These are phyloP conservation scores for Lithophane socia DNA, from an alignment of 2,888 invertebrate species.

Conservation along the genomic window DNA sequence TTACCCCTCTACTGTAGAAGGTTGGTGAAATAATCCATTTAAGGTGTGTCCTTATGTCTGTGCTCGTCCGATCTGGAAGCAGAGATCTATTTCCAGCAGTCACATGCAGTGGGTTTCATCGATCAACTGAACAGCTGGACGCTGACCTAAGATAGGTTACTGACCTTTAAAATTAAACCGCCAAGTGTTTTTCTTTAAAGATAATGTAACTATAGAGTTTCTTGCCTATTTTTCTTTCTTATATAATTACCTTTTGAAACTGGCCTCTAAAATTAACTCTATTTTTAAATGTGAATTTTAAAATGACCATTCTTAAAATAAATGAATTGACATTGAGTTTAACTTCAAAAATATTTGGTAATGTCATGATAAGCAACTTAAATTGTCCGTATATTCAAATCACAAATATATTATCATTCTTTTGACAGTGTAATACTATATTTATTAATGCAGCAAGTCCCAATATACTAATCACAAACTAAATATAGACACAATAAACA, in stretches of 20 bases:
- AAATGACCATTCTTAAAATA: not conserved
- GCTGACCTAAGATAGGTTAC: conserved; percentile 1
- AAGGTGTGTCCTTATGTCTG: not conserved
- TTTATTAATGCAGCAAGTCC: too few species aligned
- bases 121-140: conserved; percentile 18
- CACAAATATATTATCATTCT: too few species aligned
- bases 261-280: not conserved
- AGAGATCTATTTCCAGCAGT: not conserved
- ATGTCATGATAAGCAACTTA: too few species aligned
- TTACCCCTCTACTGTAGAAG: not conserved
- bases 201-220: too few species aligned
- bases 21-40: not conserved
- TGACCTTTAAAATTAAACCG: not conserved
- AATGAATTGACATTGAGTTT: not conserved
- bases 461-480: too few species aligned
- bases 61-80: not conserved
- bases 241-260: not conserved
- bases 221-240: not conserved
- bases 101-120: not conserved
- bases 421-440: too few species aligned
- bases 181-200: too few species aligned
- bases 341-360: too few species aligned
- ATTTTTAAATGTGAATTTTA: too few species aligned
- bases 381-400: too few species aligned
- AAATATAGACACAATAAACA: too few species aligned